Percentiles rank a stretch among this genome's conserved stretches.
These are phyloP conservation scores for Noctua janthe DNA, from an alignment of 2,888 invertebrate genomes.

Conservation along the genomic window DNA sequence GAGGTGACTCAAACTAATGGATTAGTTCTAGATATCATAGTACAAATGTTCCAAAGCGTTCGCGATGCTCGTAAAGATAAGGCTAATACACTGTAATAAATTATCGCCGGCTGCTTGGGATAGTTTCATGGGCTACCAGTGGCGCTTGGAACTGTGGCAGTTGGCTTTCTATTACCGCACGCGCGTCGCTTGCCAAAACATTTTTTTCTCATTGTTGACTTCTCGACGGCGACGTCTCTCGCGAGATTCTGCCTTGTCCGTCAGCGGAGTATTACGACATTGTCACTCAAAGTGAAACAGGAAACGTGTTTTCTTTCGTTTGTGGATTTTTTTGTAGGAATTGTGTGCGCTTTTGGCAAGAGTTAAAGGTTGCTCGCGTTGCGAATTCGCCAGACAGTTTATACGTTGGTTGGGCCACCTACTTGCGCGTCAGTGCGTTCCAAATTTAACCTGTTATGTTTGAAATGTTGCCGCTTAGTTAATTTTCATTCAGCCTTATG, in stretches of 20 bases:
- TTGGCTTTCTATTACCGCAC: conserved; percentile 74
- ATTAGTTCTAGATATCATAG: conserved; percentile 67
- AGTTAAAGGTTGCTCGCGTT: conserved; percentile 66
- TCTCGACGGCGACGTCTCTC: conserved; percentile 71
- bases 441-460: conserved; percentile 82
- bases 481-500: conserved; percentile 45
- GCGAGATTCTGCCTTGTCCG: conserved; percentile 77
- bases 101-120: conserved; percentile 74
- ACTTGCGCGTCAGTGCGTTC: conserved; percentile 78
- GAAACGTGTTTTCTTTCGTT: conserved; percentile 71
- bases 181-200: conserved; percentile 81
- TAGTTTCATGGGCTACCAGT: conserved; percentile 74
- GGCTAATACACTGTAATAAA: conserved; percentile 78
- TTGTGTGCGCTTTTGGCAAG: conserved; percentile 76
- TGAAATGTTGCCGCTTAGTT: conserved; percentile 66
- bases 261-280: conserved; percentile 73
- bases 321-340: conserved; percentile 69
- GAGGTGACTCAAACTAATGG: conserved; percentile 88
- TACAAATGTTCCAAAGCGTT: conserved; percentile 68
- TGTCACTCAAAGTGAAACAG: conserved; percentile 78
- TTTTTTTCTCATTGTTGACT: conserved; percentile 83
- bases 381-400: conserved; percentile 73
- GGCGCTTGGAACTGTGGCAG: conserved; percentile 76
- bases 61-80: conserved; percentile 73
- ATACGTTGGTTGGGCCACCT: conserved; percentile 74